Base-by-base conservation (phyloP, 2,113 vertebrate species). In the Acinonyx jubatus region DNA sequence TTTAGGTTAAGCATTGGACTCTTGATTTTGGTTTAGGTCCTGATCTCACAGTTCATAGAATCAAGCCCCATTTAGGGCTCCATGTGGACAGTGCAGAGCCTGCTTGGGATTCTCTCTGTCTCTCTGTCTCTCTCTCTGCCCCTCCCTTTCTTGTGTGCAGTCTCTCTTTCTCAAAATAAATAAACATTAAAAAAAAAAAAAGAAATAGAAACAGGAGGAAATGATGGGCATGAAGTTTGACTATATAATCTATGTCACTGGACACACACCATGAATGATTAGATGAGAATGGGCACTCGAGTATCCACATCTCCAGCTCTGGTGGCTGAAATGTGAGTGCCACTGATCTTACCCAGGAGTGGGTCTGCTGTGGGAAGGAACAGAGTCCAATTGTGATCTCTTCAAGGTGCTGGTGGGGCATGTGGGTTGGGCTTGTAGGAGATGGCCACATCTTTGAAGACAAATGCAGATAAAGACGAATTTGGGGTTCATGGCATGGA, bases 201-300 rank as follows among this genome's bases (percentile, higher is more conserved):
- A 71, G 19, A 71, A 23, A 71, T 71, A 36, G n/a, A 36, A 71
- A 38, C n/a, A 71, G 69, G 69, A 50, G 33, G 88, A 36, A 52
- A 68, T 18, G 4, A 10, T 14, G 3, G 18, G 23, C 0, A 0
- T 27, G 55, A 52, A 33, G 11, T 48, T 4, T 2, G 15, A 38
- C 18, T 80, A 25, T 36, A 29, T 48, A 36, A n/a, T 29, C 3
- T 5, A 6, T 18, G 19, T 41, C 29, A 25, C 12, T 3, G 4
- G 23, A 48, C 45, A 48, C 11, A 18, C 71, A 73, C 9, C 5
- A 9, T 6, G 7, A 7, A 41, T 14, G 41, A 14, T 25, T 45
- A 36, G 66, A 48, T 11, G 33, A 82, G 16, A 21, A 68, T 2
- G 9, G 33, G 31, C 45, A 41, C 0, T 0, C 1, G 12, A 12